phyloP scores from a whole-genome alignment of 1,140 invertebrate genomes.

The Orchestia grillus region DNA sequence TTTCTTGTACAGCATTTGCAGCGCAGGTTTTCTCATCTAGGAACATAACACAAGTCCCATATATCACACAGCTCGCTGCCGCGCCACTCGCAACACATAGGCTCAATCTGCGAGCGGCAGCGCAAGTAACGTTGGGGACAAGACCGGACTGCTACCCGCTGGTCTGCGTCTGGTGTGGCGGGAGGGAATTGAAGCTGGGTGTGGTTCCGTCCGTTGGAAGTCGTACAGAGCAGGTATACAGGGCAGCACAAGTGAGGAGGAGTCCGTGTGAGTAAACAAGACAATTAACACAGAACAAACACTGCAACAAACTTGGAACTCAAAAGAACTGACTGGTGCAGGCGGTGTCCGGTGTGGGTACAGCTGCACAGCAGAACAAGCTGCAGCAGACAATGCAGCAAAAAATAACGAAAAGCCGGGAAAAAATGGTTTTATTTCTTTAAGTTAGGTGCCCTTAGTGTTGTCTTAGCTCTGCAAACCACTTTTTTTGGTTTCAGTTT shows the following conservation, averaged over 20 bases:
- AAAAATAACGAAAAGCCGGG: too few species aligned
- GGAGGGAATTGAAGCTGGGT: not conserved
- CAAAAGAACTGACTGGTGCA: not conserved
- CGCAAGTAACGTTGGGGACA: too few species aligned
- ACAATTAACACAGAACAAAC: not conserved
- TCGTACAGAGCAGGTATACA: conserved; percentile 6
- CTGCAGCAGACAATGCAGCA: not conserved
- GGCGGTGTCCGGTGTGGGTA: not conserved
- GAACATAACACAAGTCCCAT: not conserved
- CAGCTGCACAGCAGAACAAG: not conserved
- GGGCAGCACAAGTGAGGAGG: conserved; percentile 41
- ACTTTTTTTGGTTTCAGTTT: not conserved
- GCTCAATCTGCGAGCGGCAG: not conserved
- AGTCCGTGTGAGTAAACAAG: conserved; percentile 39
- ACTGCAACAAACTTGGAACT: not conserved
- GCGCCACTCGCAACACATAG: not conserved
- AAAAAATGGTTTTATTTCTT: not conserved
- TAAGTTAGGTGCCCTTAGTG: not conserved
- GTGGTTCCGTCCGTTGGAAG: not conserved
- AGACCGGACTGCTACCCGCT: not conserved
- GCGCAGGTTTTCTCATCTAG: not conserved
- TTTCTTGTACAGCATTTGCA: not conserved
- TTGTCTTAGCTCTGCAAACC: not conserved
- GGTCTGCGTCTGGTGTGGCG: not conserved
- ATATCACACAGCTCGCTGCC: not conserved